Conservation (phyloP, 2,797 vertebrate species). For the Oophaga sylvatica region DNA sequence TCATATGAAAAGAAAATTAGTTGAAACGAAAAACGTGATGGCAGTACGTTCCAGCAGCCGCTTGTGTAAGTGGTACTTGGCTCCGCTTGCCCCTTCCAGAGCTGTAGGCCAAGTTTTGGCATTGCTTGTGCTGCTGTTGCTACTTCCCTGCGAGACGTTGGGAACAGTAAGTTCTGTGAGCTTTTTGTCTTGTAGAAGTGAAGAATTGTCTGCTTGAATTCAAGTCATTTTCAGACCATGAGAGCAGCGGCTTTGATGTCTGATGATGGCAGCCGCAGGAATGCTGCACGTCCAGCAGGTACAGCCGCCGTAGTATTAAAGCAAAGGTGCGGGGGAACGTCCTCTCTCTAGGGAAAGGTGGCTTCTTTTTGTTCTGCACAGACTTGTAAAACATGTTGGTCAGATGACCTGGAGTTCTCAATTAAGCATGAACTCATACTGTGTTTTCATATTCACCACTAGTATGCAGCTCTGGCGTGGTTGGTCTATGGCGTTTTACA, state of each 20-base stretch:
- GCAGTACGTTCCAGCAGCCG: background rate
- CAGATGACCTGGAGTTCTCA: slow-evolving; percentile 1
- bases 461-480: no score
- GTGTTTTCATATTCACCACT: background rate
- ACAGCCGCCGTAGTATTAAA: background rate
- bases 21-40: background rate
- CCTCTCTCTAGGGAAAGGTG: slow-evolving; percentile 38
- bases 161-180: background rate
- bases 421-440: background rate
- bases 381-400: slow-evolving; percentile 55
- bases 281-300: slow-evolving; percentile 47
- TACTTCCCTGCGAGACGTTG: background rate
- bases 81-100: background rate
- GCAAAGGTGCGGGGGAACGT: background rate
- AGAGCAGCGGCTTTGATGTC: slow-evolving; percentile 34
- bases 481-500: no score
- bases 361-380: slow-evolving; percentile 20
- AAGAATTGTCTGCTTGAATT: slow-evolving; percentile 9
- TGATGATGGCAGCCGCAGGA: background rate
- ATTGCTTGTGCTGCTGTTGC: background rate
- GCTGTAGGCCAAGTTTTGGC: background rate
- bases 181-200: slow-evolving; percentile 20
- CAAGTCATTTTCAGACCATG: background rate
- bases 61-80: background rate
- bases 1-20: background rate